phyloP scores from a whole-genome alignment of 2,888 invertebrate species.

The Dolichopus griseipennis region DNA sequence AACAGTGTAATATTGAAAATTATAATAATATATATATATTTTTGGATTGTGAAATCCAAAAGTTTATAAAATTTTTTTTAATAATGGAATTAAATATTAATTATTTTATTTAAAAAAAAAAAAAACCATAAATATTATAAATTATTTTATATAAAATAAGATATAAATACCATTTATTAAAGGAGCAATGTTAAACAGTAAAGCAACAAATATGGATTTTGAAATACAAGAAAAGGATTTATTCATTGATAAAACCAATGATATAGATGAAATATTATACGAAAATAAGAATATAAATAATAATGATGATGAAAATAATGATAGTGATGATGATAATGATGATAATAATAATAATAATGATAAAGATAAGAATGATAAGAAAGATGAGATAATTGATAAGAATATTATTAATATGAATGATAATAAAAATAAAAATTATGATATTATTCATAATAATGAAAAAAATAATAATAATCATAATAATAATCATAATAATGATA shows the following conservation, averaged over 20 bases:
- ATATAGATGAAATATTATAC: background rate
- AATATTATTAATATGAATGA: background rate
- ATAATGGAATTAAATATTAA: no score
- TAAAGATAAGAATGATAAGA: background rate
- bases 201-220: slow-evolving; percentile 3
- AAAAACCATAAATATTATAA: no score
- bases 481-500: background rate
- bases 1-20: no score
- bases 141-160: no score
- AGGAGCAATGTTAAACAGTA: background rate
- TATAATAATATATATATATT: no score
- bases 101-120: no score
- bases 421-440: background rate
- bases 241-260: background rate
- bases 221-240: background rate
- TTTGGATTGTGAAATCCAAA: no score
- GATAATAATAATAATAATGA: background rate
- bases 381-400: no score
- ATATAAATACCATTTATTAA: no score
- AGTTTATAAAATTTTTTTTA: no score
- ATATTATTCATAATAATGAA: no score
- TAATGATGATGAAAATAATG: background rate
- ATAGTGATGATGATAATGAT: background rate
- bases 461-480: background rate
- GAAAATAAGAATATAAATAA: background rate